Percentiles rank a stretch among this genome's conserved stretches.
These are phyloP conservation scores for Endotricha flammealis DNA, from an alignment of 2,888 invertebrate genomes.

Conservation along the genomic window DNA sequence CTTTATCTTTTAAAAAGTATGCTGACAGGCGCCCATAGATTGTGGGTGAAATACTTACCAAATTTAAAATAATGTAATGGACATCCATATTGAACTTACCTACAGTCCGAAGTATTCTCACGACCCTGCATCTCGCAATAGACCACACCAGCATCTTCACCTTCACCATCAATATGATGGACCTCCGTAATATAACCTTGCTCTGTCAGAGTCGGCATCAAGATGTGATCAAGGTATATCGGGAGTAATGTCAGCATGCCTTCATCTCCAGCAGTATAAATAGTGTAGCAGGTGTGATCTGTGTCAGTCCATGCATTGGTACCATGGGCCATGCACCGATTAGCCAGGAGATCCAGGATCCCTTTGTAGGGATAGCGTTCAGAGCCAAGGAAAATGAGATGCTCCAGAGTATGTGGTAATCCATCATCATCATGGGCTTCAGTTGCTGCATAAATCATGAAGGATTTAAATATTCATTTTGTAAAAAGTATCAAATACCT, in stretches of 20 bases:
- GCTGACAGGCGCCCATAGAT: too few species aligned
- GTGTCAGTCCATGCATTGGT: conserved; percentile 94
- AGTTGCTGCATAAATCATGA: conserved; percentile 79
- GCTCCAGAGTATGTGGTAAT: conserved; percentile 94
- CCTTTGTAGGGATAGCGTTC: conserved; percentile 94
- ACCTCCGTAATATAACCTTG: conserved; percentile 93
- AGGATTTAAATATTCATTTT: neutral
- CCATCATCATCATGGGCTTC: conserved; percentile 96
- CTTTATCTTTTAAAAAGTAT: too few species aligned
- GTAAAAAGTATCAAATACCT: too few species aligned
- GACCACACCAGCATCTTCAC: conserved; percentile 95
- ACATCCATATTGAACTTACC: conserved; percentile 40
- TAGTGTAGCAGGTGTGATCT: conserved; percentile 94
- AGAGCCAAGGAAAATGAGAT: conserved; percentile 93
- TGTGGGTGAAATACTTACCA: too few species aligned
- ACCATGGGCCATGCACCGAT: conserved; percentile 92
- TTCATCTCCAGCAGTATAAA: conserved; percentile 88
- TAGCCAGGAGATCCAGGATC: conserved; percentile 91
- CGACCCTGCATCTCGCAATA: conserved; percentile 96
- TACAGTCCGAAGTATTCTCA: conserved; percentile 88
- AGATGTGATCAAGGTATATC: conserved; percentile 93
- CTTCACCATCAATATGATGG: conserved; percentile 92
- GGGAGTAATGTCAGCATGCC: conserved; percentile 94
- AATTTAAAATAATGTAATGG: too few species aligned
- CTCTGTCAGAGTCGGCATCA: conserved; percentile 90